Base-by-base conservation (phyloP, 2,113 vertebrate species). In the Charadrius vociferus region DNA sequence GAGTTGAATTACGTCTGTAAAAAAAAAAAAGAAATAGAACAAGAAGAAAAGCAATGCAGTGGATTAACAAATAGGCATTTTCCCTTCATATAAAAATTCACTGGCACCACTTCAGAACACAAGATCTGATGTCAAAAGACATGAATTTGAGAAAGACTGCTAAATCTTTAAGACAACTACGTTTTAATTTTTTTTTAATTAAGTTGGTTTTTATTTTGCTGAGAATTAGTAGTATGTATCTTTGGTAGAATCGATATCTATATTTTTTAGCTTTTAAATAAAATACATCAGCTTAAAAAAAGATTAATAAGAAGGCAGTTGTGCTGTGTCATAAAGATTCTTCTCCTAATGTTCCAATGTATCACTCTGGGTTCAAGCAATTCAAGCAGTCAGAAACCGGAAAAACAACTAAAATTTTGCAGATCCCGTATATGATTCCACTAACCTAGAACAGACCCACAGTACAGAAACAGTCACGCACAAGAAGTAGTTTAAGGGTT, bases 221-320 rank as follows among this genome's bases (percentile, higher is more conserved):
- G 98, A 98, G 93, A 98, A 98, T 98, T 98, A 98, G 97, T 98
- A 97, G 91, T 96, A 96, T 90, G 96, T 97, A 98, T 99, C 99
- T 99, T 99, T 99, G 99, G 99, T 99, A 98, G 98, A 98, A 98
- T 97, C 90, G 90, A 84, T 98, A 98, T 95, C 88, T 98, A 49
- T 97, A 96, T 92, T 95, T 97, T 97, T 96, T 91, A 95, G 62
- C 90, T 98, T 98, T 97, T 96, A 98, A 98, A 98, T 97, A 98
- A 94, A 98, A 96, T 82, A 91, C 43, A 97, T 97, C 94, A 90
- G 88, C 94, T 96, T 84, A 97, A 97, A 97, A 81, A 66, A 66
- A 82, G 94, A 97, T 81, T 97, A 86, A 39, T 95, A 98, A 97
- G 98, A 98, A 98, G 98, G 98, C 98, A 97, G 97, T 98, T 98